phyloP scores from a whole-genome alignment of 2,888 invertebrate species.

The Tenthredo mesomela region DNA sequence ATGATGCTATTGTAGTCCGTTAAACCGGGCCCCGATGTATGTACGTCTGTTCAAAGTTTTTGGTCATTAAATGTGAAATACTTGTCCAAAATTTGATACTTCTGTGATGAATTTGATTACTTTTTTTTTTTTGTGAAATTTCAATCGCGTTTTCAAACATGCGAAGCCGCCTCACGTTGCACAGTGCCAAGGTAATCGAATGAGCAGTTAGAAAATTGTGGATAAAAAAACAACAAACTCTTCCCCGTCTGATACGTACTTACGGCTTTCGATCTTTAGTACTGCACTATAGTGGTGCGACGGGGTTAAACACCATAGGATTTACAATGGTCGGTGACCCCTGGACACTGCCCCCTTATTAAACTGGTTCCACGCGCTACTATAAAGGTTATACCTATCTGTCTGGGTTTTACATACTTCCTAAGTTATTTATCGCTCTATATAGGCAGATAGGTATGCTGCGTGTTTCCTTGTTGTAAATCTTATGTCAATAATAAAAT shows the following conservation, averaged over 20 bases:
- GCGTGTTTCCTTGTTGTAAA: neutral
- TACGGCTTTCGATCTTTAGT: constrained; percentile 40
- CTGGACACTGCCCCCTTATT: constrained; percentile 49
- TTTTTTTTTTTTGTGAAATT: neutral
- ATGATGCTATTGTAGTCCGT: neutral
- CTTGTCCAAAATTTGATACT: neutral
- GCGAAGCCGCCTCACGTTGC: neutral
- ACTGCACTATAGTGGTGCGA: constrained; percentile 44
- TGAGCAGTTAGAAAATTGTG: neutral
- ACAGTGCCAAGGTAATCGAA: neutral
- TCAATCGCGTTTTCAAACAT: neutral
- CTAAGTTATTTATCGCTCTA: constrained; percentile 29
- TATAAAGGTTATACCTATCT: constrained; percentile 33
- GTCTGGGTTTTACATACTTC: constrained; percentile 37
- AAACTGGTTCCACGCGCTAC: constrained; percentile 49
- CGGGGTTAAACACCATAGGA: constrained; percentile 52
- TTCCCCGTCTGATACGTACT: neutral
- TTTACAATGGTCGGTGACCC: constrained; percentile 52
- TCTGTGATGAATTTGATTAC: too few relatives aligned
- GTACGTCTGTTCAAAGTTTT: neutral
- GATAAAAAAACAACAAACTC: neutral
- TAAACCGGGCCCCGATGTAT: neutral
- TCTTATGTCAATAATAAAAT: neutral
- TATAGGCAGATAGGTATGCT: neutral
- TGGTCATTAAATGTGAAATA: neutral